Percentiles rank a stretch among this genome's conserved stretches.
phyloP scores from a whole-genome alignment of 1,140 invertebrate species.

The Drosophila bifasciata region DNA sequence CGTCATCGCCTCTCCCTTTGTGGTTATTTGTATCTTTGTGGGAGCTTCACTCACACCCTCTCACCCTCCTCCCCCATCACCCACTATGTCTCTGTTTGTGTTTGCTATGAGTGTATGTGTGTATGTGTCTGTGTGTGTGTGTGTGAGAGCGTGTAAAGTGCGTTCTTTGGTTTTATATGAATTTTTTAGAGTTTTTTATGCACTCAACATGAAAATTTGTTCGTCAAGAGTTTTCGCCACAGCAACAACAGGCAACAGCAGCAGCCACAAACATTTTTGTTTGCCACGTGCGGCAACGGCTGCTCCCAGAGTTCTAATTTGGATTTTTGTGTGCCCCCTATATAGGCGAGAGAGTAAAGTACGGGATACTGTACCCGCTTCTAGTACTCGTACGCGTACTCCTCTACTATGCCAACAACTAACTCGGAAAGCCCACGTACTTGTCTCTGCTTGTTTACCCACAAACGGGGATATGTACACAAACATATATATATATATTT shows the following conservation, averaged over 20 bases:
- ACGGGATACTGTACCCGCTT: too few species aligned
- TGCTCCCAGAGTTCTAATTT: conserved; percentile 66
- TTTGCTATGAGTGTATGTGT: conserved; percentile 19
- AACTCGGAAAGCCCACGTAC: conserved; percentile 53
- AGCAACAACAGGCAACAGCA: conserved; percentile 48
- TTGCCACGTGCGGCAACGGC: conserved; percentile 57
- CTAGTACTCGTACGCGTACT: conserved; percentile 17
- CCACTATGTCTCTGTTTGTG: background rate
- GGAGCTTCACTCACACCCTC: background rate
- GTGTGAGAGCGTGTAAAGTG: conserved; percentile 73
- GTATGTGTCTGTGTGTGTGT: conserved; percentile 16
- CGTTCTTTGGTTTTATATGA: conserved; percentile 81
- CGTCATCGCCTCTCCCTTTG: conserved; percentile 41
- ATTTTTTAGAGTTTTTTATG: conserved; percentile 81
- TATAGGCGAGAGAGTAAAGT: conserved; percentile 24
- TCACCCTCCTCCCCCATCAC: too few species aligned
- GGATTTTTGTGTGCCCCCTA: conserved; percentile 37
- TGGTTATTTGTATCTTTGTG: conserved; percentile 44
- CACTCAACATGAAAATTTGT: conserved; percentile 80
- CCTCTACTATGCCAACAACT: conserved; percentile 60
- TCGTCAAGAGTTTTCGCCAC: conserved; percentile 69
- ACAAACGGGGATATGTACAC: conserved; percentile 29
- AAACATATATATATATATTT: conserved; percentile 66
- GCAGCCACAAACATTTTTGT: conserved; percentile 38
- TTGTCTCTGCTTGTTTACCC: conserved; percentile 57